Evolutionary conservation across 2,113 vertebrate genomes (phyloP), one percentile per base, ranked within the genome.

Genomic region (Mesembrinibis cayennensis): DNA sequence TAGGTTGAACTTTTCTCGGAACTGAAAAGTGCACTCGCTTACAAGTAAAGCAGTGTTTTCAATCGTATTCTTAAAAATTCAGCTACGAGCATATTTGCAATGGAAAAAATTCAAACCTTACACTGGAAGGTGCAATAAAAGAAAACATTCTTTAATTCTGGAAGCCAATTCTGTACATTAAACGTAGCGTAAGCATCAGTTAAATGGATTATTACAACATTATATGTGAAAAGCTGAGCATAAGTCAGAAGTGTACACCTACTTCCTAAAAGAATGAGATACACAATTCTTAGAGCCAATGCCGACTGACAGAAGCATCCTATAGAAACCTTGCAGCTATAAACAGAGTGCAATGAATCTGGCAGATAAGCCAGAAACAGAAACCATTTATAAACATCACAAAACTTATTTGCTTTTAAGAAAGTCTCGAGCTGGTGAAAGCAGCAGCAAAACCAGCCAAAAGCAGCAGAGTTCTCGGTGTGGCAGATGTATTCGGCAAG

Each of bases 391-490:
- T 6, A 70, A 92, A 73, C 27, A 56, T 61, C 49, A 79, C 49
- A 73, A 61, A 93, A 91, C 6, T 13, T 3, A 66, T 77, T 59
- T 76, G 81, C 71, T 91, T 84, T 96, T 81, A 73, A 95, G 62
- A 62, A 96, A 82, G 40, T 55, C 56, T 80, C 1, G 0, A 87
- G 52, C 19, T 36, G 30, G 32, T 92, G 86, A 81, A 91, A 96
- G 45, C 47, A 95, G 79, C 67, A 58, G 82, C 72, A 72, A 87
- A 95, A 74, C 0, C 8, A 90, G 63, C 36, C 87, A 34, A 52
- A 93, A 95, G 32, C 12, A 90, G 67, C 23, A 11, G 32, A 42
- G 30, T 38, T 94, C 67, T 34, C 15, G 2, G 32, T 52, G 82
- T 62, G 45, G 82, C 69, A 83, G 74, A 78, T 44, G 30, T 13